phyloP scores from a whole-genome alignment of 2,797 vertebrate genomes.

The Bucorvus abyssinicus region DNA sequence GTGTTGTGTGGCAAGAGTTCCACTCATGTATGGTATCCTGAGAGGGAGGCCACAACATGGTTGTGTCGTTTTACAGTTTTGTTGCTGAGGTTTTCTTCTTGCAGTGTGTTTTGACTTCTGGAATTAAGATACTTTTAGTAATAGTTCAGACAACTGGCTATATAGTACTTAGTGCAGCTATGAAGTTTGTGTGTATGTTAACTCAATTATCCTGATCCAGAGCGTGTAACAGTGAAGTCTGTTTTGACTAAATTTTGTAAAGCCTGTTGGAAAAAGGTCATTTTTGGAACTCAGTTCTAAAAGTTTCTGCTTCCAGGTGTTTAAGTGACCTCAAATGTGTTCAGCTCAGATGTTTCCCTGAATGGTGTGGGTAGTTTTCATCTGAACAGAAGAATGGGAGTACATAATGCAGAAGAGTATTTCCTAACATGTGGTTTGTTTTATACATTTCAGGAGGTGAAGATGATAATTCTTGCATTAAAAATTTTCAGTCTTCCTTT shows the following conservation, averaged over 20 bases:
- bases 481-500: slow-evolving; percentile 38
- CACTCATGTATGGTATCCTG: neutral
- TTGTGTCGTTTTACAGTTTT: neutral
- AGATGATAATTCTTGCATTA: slow-evolving; percentile 19
- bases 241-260: neutral
- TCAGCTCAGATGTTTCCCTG: neutral
- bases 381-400: neutral
- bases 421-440: slow-evolving; percentile 4
- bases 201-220: too few relatives aligned
- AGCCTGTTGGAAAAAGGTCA: neutral
- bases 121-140: neutral
- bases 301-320: neutral
- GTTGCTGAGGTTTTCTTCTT: neutral
- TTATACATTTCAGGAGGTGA: slow-evolving; percentile 23
- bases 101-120: neutral
- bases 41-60: neutral
- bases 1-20: neutral
- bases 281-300: neutral
- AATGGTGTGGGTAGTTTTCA: neutral
- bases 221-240: too few relatives aligned
- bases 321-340: neutral
- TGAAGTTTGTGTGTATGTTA: neutral
- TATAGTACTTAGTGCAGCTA: neutral
- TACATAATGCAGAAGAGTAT: neutral
- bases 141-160: neutral